Conservation (phyloP, 2,797 vertebrate genomes). For the Anomalospiza imberbis region DNA sequence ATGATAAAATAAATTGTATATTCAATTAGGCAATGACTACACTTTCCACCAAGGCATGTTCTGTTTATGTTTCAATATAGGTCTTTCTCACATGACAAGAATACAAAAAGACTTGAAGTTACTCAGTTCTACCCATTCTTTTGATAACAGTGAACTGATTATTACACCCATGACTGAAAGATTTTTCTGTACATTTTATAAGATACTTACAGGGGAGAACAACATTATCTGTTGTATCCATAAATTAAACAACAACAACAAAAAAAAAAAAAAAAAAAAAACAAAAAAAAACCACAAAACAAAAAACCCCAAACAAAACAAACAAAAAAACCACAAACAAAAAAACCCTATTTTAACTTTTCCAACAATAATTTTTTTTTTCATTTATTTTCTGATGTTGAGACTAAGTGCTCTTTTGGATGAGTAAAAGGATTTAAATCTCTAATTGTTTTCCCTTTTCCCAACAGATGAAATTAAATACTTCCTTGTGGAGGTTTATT, state of each 20-base stretch:
- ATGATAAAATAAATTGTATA: background rate
- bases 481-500: background rate
- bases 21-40: background rate
- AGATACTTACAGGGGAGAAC: background rate
- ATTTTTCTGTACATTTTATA: background rate
- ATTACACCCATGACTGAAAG: background rate
- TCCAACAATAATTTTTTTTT: background rate
- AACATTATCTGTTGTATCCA: background rate
- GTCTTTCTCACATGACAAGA: background rate
- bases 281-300: background rate
- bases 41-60: background rate
- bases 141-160: background rate
- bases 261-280: no score
- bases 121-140: background rate
- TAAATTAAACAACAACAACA: no score
- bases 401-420: constrained; percentile 32
- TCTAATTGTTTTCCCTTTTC: constrained; percentile 11
- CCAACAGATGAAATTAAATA: background rate
- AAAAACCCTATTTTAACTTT: background rate
- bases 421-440: constrained; percentile 10
- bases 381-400: background rate
- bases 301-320: no score
- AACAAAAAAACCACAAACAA: background rate
- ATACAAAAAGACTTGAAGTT: background rate
- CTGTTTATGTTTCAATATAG: background rate